Conservation (phyloP, 2,888 invertebrate genomes). For the Idaea dimidiata region DNA sequence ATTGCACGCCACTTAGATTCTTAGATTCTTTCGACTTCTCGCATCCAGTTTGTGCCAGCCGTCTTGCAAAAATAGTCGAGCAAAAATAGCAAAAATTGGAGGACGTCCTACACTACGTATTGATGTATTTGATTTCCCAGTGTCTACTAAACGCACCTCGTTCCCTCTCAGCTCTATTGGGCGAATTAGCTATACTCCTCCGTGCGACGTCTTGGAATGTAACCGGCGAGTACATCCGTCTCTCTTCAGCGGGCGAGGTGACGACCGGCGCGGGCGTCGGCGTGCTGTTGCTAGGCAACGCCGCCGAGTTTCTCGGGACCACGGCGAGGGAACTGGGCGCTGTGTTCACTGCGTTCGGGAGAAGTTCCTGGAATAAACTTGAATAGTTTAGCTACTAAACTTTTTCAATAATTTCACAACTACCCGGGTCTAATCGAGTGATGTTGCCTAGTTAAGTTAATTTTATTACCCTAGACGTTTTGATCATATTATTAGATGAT, state of each 20-base stretch:
- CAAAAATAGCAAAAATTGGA: too few relatives aligned
- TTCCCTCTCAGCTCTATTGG: slow-evolving; percentile 72
- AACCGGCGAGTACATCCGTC: slow-evolving; percentile 90
- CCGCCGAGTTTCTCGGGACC: slow-evolving; percentile 36
- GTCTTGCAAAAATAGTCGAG: too few relatives aligned
- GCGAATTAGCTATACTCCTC: slow-evolving; percentile 89
- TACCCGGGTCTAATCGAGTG: too few relatives aligned
- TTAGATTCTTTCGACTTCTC: too few relatives aligned
- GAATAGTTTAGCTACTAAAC: slow-evolving; percentile 11
- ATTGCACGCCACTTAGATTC: too few relatives aligned
- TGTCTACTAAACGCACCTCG: slow-evolving; percentile 38
- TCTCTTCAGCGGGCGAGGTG: slow-evolving; percentile 81
- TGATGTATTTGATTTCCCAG: too few relatives aligned
- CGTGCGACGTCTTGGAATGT: slow-evolving; percentile 91
- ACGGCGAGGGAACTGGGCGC: slow-evolving; percentile 44
- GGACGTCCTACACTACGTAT: too few relatives aligned
- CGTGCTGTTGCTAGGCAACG: slow-evolving; percentile 23
- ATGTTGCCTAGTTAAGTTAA: too few relatives aligned
- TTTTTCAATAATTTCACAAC: too few relatives aligned
- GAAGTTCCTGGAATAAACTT: slow-evolving; percentile 26
- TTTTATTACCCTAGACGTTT: too few relatives aligned
- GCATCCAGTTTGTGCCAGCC: too few relatives aligned
- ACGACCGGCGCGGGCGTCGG: slow-evolving; percentile 43
- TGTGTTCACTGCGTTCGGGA: slow-evolving; percentile 49
- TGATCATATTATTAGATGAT: too few relatives aligned